Evolutionary conservation across 2,797 vertebrate genomes (phyloP).

Genomic region (Taeniopygia guttata): DNA sequence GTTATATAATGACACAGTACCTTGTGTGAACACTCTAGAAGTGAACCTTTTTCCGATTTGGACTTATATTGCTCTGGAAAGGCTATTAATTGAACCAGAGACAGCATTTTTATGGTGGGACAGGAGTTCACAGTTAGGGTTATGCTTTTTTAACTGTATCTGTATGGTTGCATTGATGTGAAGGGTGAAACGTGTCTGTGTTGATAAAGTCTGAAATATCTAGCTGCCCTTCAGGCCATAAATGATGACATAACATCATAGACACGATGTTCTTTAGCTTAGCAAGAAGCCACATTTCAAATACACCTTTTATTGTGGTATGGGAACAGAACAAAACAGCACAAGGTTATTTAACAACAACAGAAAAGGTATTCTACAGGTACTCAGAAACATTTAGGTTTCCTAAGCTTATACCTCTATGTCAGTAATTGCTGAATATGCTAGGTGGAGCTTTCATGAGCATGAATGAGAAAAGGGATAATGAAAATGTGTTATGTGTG

Average conservation of each 20-base stretch:
- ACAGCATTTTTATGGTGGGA: neutral
- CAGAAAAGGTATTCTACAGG: neutral
- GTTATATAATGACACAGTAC: neutral
- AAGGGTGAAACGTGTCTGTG: neutral
- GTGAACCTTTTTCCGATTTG: neutral
- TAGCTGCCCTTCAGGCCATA: neutral
- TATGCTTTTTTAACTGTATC: neutral
- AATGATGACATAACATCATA: neutral
- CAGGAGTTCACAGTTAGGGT: neutral
- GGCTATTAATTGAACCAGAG: neutral
- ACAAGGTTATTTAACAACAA: neutral
- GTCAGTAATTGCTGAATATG: neutral
- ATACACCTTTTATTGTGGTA: neutral
- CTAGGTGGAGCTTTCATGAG: neutral
- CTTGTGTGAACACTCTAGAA: neutral
- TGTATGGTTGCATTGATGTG: neutral
- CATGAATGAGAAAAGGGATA: neutral
- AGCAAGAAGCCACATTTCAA: slow-evolving; percentile 27
- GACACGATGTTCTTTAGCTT: neutral
- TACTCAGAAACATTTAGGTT: neutral
- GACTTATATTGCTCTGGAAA: neutral
- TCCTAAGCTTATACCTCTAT: neutral
- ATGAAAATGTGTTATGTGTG: neutral
- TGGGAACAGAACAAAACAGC: neutral
- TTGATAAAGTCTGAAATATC: neutral